Conservation (phyloP, 2,113 vertebrate genomes). For the Phocoena sinus region DNA sequence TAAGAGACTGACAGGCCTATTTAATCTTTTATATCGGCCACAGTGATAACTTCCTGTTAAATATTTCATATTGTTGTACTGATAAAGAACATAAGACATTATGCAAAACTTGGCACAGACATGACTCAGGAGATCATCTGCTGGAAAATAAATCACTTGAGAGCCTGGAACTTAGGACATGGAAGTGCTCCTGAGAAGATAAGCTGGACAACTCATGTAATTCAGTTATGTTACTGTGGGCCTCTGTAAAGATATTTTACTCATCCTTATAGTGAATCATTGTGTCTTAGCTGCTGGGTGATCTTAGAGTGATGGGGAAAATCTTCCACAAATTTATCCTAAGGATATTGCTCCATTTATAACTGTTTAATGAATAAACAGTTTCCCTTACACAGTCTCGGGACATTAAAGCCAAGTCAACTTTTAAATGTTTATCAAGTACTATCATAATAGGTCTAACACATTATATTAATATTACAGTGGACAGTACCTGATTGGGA, state of each 20-base stretch:
- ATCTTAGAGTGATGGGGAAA: neutral
- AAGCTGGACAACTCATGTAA: slow-evolving; percentile 37
- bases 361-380: neutral
- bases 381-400: neutral
- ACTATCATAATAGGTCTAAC: neutral
- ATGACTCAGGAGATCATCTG: slow-evolving; percentile 59
- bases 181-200: slow-evolving; percentile 38
- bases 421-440: neutral
- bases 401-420: neutral
- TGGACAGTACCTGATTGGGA: neutral
- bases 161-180: slow-evolving; percentile 49
- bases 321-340: neutral
- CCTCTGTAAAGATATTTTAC: neutral
- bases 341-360: neutral
- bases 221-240: neutral
- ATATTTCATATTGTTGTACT: slow-evolving; percentile 84
- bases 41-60: slow-evolving; percentile 80
- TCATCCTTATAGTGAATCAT: neutral
- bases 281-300: neutral
- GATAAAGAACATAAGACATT: slow-evolving; percentile 75
- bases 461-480: neutral
- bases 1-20: slow-evolving; percentile 60
- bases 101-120: slow-evolving; percentile 73
- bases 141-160: slow-evolving; percentile 69
- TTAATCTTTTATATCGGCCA: slow-evolving; percentile 83